phyloP scores from a whole-genome alignment of 2,113 vertebrate genomes.

The Engraulis encrasicolus region DNA sequence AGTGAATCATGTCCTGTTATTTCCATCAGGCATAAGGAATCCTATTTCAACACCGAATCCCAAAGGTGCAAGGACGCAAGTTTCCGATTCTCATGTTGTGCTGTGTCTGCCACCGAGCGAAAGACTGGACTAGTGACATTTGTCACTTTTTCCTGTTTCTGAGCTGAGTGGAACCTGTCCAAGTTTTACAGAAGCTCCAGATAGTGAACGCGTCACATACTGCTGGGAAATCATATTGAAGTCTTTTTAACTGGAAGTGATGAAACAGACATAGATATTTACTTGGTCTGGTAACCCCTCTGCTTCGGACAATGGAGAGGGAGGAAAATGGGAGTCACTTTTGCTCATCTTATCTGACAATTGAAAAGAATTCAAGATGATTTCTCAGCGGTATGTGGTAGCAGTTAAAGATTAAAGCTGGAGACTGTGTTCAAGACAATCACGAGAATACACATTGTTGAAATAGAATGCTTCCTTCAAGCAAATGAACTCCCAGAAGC shows the following conservation, averaged over 20 bases:
- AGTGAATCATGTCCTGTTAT: neutral
- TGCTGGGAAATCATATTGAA: neutral
- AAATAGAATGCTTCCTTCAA: no score
- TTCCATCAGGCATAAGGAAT: neutral
- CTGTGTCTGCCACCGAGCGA: neutral
- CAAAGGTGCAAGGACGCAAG: neutral
- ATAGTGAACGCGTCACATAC: neutral
- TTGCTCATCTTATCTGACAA: no score
- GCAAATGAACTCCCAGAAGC: no score
- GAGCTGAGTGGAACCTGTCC: neutral
- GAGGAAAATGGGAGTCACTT: no score
- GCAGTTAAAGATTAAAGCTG: no score
- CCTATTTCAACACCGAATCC: neutral
- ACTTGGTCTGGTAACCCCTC: no score
- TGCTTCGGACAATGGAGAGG: no score
- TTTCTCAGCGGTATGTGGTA: no score
- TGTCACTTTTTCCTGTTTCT: constrained; percentile 2
- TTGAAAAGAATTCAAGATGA: no score
- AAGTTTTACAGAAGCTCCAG: neutral
- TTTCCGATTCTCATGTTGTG: neutral
- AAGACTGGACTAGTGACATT: neutral
- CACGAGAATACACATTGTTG: no score
- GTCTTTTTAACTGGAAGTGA: neutral
- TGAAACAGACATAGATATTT: no score
- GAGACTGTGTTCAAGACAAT: no score